A percentile compares a stretch with the other conserved stretches of the same genome.
These are phyloP conservation scores for Arnoldichthys spilopterus DNA, from an alignment of 2,797 vertebrate species.

Conservation along the genomic window DNA sequence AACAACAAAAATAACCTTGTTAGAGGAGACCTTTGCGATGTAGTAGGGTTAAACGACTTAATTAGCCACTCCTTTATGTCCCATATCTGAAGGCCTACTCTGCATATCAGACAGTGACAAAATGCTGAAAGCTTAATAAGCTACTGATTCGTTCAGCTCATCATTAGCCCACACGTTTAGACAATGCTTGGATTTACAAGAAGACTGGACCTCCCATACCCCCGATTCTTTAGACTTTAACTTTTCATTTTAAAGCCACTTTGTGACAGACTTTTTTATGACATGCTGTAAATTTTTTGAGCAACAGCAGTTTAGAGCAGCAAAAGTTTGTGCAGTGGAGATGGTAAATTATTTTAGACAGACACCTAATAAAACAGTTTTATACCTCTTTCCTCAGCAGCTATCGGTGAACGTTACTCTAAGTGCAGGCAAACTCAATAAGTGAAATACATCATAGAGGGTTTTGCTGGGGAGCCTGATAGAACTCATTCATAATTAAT, in stretches of 20 bases:
- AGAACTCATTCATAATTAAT: slow-evolving; percentile 36
- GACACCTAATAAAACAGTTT: slow-evolving; percentile 43
- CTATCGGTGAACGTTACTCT: background rate
- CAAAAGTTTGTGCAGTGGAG: slow-evolving; percentile 57
- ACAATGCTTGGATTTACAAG: slow-evolving; percentile 32
- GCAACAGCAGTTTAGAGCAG: slow-evolving; percentile 52
- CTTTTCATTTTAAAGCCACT: slow-evolving; percentile 37
- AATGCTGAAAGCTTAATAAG: background rate
- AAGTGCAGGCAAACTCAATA: background rate
- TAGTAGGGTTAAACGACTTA: background rate
- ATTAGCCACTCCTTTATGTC: background rate
- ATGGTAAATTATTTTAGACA: slow-evolving; percentile 39
- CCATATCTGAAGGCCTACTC: background rate
- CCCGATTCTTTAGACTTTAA: slow-evolving; percentile 29
- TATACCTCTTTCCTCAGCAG: slow-evolving; percentile 27
- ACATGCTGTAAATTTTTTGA: slow-evolving; percentile 48
- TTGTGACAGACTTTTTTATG: slow-evolving; percentile 46
- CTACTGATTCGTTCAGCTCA: background rate
- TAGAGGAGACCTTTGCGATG: background rate
- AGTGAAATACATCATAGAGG: slow-evolving; percentile 29
- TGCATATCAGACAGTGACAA: background rate
- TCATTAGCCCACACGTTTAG: background rate
- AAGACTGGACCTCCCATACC: slow-evolving; percentile 15
- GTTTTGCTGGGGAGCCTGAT: slow-evolving; percentile 21
- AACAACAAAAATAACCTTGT: background rate